phyloP scores from a whole-genome alignment of 2,113 vertebrate genomes.

The Oryzias curvinotus region DNA sequence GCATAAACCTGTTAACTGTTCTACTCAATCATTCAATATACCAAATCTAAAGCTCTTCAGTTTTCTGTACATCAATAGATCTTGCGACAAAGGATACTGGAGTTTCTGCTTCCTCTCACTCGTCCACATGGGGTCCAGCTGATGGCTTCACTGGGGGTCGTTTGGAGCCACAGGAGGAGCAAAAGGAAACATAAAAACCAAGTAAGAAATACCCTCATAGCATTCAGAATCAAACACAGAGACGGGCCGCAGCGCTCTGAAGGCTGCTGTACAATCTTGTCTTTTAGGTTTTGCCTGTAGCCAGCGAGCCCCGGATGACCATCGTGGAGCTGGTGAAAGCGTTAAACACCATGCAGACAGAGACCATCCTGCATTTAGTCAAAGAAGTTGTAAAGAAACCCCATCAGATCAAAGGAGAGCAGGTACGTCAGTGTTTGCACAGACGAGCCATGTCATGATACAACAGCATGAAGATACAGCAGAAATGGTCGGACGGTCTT shows the following conservation, averaged over 20 bases:
- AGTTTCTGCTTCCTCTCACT: conserved; percentile 88
- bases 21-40: too few relatives aligned
- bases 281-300: conserved; percentile 82
- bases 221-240: not conserved
- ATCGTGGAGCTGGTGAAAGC: conserved; percentile 90
- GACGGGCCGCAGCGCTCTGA: not conserved
- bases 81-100: conserved; percentile 87
- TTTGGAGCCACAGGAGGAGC: conserved; percentile 87
- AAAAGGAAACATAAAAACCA: conserved; percentile 84
- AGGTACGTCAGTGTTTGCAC: conserved; percentile 72
- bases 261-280: not conserved
- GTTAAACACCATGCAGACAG: conserved; percentile 81
- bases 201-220: conserved; percentile 64
- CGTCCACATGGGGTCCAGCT: conserved; percentile 85
- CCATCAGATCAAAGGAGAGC: conserved; percentile 87
- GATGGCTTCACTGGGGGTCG: conserved; percentile 86
- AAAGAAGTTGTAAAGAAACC: conserved; percentile 97
- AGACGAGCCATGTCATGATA: too few relatives aligned
- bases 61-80: conserved; percentile 70
- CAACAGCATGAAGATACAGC: too few relatives aligned
- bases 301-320: conserved; percentile 81
- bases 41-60: too few relatives aligned
- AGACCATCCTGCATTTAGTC: conserved; percentile 85
- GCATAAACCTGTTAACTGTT: too few relatives aligned
- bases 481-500: too few relatives aligned